Evolutionary conservation across 1,140 invertebrate species (phyloP), one percentile per base, ranked within the genome.

Genomic region (Solenopsis fugax): DNA sequence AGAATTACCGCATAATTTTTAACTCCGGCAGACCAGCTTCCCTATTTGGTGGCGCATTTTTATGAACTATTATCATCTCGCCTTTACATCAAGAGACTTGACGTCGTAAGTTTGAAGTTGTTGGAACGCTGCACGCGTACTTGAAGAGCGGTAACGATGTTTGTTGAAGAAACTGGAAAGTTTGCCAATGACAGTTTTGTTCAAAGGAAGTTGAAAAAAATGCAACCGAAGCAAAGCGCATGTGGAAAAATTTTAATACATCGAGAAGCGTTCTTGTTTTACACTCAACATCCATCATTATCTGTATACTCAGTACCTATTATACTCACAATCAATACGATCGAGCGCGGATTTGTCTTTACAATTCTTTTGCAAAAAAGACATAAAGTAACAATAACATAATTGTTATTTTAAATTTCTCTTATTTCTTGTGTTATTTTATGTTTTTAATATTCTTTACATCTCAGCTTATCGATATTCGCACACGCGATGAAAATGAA

Each of bases 1-100:
- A 80, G 87, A 86, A 90, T 90, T 87, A 67, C 54, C 75, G 72
- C 81, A 81, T 65, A 78, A 90, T 86, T 77, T 62, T 90, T 48
- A 75, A 86, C 81, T 56, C 75, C 65, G 24, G 24, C 37, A 52
- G 86, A 54, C 80, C 76, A 41, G 76, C 34, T 72, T 41, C 88
- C 88, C 29, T 89, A 89, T 87, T 85, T 87, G 80, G 85, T 45
- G 52, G 1, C 10, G 52, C 37, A 41, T 45, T 58, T 72, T 86
- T 78, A 54, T 65, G 24, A 64, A 82, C 80, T 82, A 73, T 82
- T 48, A 71, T 71, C 34, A 71, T 80, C 64, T 60, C 54, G 80
- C 18, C 60, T 48, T 82, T 73, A 82, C 54, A 48, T 45, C 67
- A 5, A 73, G 24, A 29, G 52, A 21, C 37, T 73, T 41, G 41